These are phyloP conservation scores for Chelonoidis abingdonii DNA, from an alignment of 2,113 vertebrate species.

Conservation along the genomic window DNA sequence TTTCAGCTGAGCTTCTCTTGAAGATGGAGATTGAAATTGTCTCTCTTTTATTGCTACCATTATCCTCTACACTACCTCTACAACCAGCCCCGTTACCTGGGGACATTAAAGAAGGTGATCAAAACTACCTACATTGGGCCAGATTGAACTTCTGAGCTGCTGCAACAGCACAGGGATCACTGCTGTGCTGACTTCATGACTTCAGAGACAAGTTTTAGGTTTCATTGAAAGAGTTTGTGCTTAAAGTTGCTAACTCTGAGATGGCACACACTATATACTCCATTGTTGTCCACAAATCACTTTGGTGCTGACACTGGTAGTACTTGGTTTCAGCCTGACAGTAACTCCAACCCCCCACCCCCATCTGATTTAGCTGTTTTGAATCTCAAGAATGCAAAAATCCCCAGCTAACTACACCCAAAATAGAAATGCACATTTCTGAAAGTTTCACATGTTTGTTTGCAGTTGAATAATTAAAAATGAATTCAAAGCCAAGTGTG, in stretches of 20 bases:
- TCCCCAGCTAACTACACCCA: background rate
- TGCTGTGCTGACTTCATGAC: background rate
- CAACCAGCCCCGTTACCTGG: background rate
- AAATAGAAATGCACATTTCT: background rate
- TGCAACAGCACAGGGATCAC: background rate
- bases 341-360: constrained; percentile 6
- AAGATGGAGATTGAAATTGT: background rate
- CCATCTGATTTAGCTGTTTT: background rate
- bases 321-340: constrained; percentile 4
- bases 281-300: background rate
- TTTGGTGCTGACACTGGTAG: background rate
- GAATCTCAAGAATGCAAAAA: constrained; percentile 35
- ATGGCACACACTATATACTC: background rate
- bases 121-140: background rate
- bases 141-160: background rate
- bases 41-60: background rate
- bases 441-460: constrained; percentile 47
- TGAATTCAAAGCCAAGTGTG: background rate
- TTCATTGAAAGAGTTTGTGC: background rate
- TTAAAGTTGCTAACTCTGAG: constrained; percentile 29
- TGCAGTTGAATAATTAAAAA: constrained; percentile 14
- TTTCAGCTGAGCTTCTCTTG: background rate
- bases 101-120: background rate
- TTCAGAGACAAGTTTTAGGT: background rate
- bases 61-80: constrained; percentile 1